Conservation (phyloP, 2,797 vertebrate genomes). For the Lemur catta region DNA sequence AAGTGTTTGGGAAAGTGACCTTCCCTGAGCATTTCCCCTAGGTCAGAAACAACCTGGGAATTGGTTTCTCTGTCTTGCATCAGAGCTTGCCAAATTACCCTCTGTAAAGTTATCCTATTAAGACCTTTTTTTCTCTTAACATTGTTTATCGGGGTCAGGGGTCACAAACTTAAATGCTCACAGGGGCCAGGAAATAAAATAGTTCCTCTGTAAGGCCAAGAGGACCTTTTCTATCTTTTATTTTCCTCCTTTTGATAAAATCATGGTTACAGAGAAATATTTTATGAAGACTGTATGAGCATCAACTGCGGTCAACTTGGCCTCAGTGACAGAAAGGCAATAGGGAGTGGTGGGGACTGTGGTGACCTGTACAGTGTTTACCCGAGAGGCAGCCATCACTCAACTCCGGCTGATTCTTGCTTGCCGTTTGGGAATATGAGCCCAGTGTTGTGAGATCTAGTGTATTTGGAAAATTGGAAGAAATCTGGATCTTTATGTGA, state of each 20-base stretch:
- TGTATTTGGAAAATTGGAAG: constrained; percentile 13
- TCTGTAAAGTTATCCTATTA: background rate
- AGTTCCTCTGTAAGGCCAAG: background rate
- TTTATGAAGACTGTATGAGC: background rate
- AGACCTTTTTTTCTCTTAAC: background rate
- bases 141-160: background rate
- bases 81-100: background rate
- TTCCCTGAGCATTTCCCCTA: background rate
- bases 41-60: background rate
- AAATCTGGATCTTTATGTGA: constrained; percentile 23
- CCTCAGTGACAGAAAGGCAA: background rate
- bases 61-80: background rate
- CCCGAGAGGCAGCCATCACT: background rate
- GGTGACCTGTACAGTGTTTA: background rate
- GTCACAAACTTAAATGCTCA: background rate
- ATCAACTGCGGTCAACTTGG: background rate
- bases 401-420: background rate
- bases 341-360: background rate
- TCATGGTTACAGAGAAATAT: background rate
- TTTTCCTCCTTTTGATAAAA: constrained; percentile 1
- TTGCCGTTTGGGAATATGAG: background rate
- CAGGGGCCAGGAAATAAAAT: background rate
- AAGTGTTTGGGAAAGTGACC: background rate
- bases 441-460: background rate
- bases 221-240: background rate